Evolutionary conservation across 1,140 invertebrate species (phyloP).

Genomic region (Campodea augens): DNA sequence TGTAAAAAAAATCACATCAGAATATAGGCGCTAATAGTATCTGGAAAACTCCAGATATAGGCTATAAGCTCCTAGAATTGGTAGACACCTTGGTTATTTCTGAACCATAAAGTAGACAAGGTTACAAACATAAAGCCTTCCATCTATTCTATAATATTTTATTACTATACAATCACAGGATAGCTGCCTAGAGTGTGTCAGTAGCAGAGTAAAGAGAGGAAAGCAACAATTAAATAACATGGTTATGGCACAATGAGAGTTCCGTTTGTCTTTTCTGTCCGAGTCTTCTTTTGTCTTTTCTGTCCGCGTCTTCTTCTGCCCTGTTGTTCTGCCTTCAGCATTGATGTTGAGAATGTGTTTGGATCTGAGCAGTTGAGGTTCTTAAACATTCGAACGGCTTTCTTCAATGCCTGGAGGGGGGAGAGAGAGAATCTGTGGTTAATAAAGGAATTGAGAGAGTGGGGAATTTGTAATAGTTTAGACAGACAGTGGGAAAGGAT

Average conservation of each 20-base stretch:
- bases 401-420: conserved; percentile 21
- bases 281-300: conserved; percentile 9
- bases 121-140: no score
- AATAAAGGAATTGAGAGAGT: background rate
- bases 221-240: background rate
- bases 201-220: no score
- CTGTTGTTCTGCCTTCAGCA: conserved; percentile 14
- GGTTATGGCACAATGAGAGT: background rate
- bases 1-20: no score
- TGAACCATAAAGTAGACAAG: no score
- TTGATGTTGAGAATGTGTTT: conserved; percentile 21
- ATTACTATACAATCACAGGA: no score
- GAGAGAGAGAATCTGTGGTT: conserved; percentile 1
- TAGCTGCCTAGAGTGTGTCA: no score
- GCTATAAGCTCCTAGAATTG: no score
- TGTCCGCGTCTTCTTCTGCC: conserved; percentile 10
- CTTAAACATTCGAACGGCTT: conserved; percentile 25
- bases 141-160: no score
- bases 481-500: background rate
- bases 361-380: conserved; percentile 27
- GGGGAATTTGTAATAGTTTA: background rate
- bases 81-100: no score
- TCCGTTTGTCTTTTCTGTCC: conserved; percentile 10
- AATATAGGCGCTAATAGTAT: no score
- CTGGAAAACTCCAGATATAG: no score